These are phyloP conservation scores for Gymnocheta viridis DNA, from an alignment of 2,888 invertebrate species.

Conservation along the genomic window DNA sequence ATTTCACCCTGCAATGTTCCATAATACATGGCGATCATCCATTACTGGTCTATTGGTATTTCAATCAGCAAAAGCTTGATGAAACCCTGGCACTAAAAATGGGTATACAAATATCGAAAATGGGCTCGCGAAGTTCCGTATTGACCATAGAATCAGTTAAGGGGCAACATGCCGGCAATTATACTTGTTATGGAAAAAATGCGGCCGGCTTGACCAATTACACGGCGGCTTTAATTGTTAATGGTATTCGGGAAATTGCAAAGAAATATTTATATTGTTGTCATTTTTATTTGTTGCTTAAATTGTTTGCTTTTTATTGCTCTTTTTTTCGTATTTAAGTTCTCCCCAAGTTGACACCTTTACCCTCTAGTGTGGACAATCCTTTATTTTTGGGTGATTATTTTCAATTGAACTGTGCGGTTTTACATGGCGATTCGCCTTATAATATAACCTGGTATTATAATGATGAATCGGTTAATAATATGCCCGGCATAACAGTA, in stretches of 20 bases:
- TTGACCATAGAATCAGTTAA: slow-evolving; percentile 85
- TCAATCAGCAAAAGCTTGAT: slow-evolving; percentile 85
- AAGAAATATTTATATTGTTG: background rate
- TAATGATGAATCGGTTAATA: slow-evolving; percentile 82
- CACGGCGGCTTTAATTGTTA: slow-evolving; percentile 86
- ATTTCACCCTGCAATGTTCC: slow-evolving; percentile 85
- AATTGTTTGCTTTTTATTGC: background rate
- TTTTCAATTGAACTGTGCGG: slow-evolving; percentile 86
- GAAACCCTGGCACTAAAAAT: slow-evolving; percentile 79
- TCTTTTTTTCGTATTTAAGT: slow-evolving; percentile 80
- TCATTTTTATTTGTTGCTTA: slow-evolving; percentile 3
- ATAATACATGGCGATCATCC: slow-evolving; percentile 90
- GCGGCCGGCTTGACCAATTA: slow-evolving; percentile 86
- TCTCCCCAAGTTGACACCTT: slow-evolving; percentile 85
- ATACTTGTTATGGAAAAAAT: slow-evolving; percentile 86
- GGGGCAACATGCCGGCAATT: slow-evolving; percentile 87
- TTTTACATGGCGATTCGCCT: slow-evolving; percentile 90
- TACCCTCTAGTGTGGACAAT: slow-evolving; percentile 84
- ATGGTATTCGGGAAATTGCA: slow-evolving; percentile 83
- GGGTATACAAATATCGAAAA: slow-evolving; percentile 82
- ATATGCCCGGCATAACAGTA: slow-evolving; percentile 76
- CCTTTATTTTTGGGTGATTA: slow-evolving; percentile 85
- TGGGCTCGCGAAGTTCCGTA: slow-evolving; percentile 83
- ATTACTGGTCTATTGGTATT: slow-evolving; percentile 88
- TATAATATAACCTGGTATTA: slow-evolving; percentile 90